Percentiles rank a stretch among this genome's conserved stretches.
Evolutionary conservation across 2,113 vertebrate species (phyloP).

Genomic region (Tauraco erythrolophus): DNA sequence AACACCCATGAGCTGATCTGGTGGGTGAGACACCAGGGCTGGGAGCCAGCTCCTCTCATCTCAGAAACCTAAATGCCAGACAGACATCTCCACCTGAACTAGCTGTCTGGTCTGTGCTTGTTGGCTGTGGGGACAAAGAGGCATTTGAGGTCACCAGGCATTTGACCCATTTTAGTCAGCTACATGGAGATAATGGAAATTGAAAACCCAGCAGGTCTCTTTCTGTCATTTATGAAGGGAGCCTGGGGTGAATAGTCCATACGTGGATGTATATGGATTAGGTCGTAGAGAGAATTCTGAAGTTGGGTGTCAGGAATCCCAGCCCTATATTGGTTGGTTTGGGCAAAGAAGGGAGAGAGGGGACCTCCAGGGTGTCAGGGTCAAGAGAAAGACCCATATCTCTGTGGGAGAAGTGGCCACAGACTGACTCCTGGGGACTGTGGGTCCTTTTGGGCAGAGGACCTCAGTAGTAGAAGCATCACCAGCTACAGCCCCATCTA

Average conservation of each 20-base stretch:
- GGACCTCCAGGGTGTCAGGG: not conserved
- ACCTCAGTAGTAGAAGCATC: not conserved
- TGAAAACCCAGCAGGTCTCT: constrained; percentile 17
- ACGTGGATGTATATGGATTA: not conserved
- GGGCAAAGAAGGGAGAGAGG: not conserved
- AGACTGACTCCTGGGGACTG: not conserved
- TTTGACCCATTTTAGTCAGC: not conserved
- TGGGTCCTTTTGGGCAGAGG: not conserved
- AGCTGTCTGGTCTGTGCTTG: not conserved
- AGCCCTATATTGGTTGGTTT: not conserved
- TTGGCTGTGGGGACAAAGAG: not conserved
- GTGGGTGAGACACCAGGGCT: not conserved
- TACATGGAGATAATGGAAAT: not conserved
- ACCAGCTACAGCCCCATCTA: not conserved
- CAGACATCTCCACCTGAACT: not conserved
- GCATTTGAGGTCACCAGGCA: not conserved
- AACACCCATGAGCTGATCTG: not conserved
- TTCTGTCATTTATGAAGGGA: not conserved
- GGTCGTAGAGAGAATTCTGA: not conserved
- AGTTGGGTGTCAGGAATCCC: not conserved
- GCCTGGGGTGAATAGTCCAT: not conserved
- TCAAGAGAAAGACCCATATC: not conserved
- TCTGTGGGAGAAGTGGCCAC: not conserved
- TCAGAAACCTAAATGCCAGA: not conserved
- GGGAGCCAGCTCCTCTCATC: not conserved